Conservation (phyloP, 2,797 vertebrate genomes). For the Coranthus polyacanthus region DNA sequence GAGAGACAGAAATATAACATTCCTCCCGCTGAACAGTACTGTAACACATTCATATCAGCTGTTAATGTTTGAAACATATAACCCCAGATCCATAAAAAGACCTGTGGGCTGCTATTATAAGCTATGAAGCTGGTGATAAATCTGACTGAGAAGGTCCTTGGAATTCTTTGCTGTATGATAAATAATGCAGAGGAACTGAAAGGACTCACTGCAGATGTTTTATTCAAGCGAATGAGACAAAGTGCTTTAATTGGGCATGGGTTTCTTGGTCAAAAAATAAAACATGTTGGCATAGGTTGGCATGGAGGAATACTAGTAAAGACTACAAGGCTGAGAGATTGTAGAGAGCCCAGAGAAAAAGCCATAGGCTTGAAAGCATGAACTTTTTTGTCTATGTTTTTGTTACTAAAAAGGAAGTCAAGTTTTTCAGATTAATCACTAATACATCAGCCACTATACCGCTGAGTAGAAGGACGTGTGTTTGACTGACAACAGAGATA, state of each 20-base stretch:
- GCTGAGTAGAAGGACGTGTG: no score
- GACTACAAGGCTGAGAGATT: not conserved
- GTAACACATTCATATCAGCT: conserved; percentile 1
- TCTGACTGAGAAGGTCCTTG: conserved; percentile 44
- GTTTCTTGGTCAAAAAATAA: conserved; percentile 38
- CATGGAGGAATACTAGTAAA: not conserved
- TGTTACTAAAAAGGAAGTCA: no score
- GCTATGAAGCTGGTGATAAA: conserved; percentile 3
- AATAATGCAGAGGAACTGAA: conserved; percentile 62
- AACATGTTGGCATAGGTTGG: not conserved
- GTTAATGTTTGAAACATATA: conserved; percentile 3
- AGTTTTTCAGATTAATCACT: no score
- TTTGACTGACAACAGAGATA: no score
- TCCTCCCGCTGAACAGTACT: not conserved
- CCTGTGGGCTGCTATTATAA: conserved; percentile 6
- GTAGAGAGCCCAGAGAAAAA: not conserved
- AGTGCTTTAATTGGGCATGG: conserved; percentile 57
- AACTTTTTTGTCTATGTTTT: no score
- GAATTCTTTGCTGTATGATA: conserved; percentile 61
- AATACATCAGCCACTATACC: no score
- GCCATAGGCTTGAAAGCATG: no score
- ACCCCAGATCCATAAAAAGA: not conserved
- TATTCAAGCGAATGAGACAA: conserved; percentile 63
- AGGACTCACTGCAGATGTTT: conserved; percentile 60
- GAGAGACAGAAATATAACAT: conserved; percentile 13